These are phyloP conservation scores for Presbytis comata DNA, from an alignment of 2,797 vertebrate genomes.

Conservation along the genomic window DNA sequence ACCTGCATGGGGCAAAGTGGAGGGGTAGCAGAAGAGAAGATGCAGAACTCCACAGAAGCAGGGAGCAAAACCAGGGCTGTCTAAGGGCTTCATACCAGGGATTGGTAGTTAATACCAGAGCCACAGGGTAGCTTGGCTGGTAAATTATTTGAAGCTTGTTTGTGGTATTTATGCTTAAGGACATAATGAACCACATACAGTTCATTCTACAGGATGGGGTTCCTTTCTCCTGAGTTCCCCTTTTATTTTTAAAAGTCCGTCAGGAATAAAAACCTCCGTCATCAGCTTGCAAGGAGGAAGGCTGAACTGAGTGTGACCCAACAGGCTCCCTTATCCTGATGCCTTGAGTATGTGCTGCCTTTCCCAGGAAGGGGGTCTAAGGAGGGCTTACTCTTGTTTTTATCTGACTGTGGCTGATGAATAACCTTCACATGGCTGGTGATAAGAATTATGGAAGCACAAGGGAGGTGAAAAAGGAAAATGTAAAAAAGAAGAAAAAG, in stretches of 20 bases:
- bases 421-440: background rate
- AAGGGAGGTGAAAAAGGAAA: background rate
- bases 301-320: background rate
- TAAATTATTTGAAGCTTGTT: background rate
- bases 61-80: background rate
- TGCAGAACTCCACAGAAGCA: background rate
- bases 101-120: background rate
- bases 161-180: slow-evolving; percentile 25
- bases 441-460: background rate
- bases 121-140: background rate
- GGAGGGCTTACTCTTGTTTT: background rate
- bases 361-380: background rate
- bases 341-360: too few relatives aligned
- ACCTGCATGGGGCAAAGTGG: background rate
- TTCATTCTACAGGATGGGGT: background rate
- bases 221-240: background rate
- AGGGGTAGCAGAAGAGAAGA: background rate
- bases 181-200: background rate
- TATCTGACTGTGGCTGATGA: background rate
- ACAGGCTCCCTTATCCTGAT: background rate
- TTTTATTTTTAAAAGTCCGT: background rate
- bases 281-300: background rate
- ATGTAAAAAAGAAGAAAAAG: background rate
- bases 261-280: background rate
- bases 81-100: background rate